These are phyloP conservation scores for Ascaphus truei DNA, from an alignment of 2,113 vertebrate genomes.

Conservation along the genomic window DNA sequence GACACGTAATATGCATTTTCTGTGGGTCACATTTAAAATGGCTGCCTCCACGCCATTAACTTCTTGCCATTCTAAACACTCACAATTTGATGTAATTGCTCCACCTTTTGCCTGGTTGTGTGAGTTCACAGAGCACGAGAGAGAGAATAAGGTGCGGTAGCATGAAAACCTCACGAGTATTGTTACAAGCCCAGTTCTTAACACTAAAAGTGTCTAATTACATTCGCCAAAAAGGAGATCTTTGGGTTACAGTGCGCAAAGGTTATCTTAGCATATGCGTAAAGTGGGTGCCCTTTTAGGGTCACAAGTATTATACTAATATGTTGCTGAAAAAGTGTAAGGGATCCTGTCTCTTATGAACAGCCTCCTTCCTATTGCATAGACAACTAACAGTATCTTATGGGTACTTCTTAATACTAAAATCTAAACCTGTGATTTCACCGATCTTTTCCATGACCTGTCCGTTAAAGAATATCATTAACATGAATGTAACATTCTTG, in stretches of 20 bases:
- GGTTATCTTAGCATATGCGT: neutral
- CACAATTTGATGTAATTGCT: neutral
- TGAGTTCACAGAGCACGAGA: too few species aligned
- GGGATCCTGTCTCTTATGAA: neutral
- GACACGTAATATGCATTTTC: neutral
- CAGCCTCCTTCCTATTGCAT: neutral
- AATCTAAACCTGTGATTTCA: neutral
- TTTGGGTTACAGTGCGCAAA: too few species aligned
- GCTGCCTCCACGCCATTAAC: too few species aligned
- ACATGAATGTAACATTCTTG: conserved; percentile 6
- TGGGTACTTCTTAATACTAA: conserved; percentile 18
- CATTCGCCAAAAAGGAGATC: too few species aligned
- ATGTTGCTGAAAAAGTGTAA: conserved; percentile 1
- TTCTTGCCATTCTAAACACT: neutral
- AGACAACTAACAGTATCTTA: neutral
- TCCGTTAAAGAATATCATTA: neutral
- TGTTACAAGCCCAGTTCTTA: too few species aligned
- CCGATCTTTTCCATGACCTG: neutral
- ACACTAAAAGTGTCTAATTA: too few species aligned
- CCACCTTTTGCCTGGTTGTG: too few species aligned
- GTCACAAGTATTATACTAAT: conserved; percentile 1
- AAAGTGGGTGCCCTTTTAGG: conserved; percentile 28
- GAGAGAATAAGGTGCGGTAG: too few species aligned
- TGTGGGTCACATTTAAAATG: too few species aligned
- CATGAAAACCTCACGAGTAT: too few species aligned